Conservation (phyloP, 1,140 invertebrate species). For the Olivierus martensii region DNA sequence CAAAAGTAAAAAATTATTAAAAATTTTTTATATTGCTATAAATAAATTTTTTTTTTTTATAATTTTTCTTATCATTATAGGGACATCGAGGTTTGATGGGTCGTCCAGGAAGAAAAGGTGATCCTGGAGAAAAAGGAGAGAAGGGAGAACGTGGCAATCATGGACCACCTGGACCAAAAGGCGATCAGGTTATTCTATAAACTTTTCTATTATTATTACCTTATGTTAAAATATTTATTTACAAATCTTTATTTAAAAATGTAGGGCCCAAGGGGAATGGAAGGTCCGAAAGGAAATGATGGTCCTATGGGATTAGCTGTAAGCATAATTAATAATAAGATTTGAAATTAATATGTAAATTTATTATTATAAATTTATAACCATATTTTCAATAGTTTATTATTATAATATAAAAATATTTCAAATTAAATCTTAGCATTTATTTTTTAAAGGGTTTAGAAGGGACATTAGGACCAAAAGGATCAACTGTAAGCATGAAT, state of each 20-base stretch:
- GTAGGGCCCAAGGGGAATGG: conserved; percentile 34
- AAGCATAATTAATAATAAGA: no score
- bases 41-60: not conserved
- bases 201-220: not conserved
- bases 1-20: conserved; percentile 33
- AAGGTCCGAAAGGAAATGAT: conserved; percentile 42
- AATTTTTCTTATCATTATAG: no score
- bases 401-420: not conserved
- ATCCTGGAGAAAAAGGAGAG: conserved; percentile 55
- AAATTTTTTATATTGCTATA: not conserved
- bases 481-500: conserved; percentile 9
- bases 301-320: conserved; percentile 40
- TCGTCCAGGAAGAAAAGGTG: conserved; percentile 48
- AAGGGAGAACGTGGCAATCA: conserved; percentile 42
- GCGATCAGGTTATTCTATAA: conserved; percentile 36
- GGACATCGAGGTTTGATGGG: conserved; percentile 58
- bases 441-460: conserved; percentile 21
- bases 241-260: conserved; percentile 1
- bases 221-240: no score
- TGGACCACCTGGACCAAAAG: conserved; percentile 49
- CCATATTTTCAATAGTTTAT: not conserved
- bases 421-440: not conserved
- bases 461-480: conserved; percentile 21
- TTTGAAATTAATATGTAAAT: not conserved
- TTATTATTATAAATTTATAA: not conserved